Evolutionary conservation across 92 coral and sea anemone genomes (phyloP).

Genomic region (Diadumene lineata): DNA sequence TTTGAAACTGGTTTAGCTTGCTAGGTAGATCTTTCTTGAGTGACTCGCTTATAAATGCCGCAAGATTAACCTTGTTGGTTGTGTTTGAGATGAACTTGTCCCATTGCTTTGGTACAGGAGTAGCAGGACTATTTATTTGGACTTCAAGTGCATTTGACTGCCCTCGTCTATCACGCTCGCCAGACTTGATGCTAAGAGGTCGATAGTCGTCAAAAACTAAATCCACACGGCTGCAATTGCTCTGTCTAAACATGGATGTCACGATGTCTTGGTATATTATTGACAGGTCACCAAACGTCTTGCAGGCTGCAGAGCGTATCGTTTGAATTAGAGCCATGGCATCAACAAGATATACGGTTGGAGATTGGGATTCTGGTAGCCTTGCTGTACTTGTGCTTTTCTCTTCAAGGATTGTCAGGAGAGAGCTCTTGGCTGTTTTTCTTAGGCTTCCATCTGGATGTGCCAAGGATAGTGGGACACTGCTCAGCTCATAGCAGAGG

Average conservation of each 20-base stretch:
- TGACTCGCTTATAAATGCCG: not conserved
- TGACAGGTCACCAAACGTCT: slow-evolving; percentile 21
- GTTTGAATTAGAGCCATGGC: slow-evolving; percentile 55
- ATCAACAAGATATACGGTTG: slow-evolving; percentile 39
- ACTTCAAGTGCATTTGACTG: slow-evolving; percentile 19
- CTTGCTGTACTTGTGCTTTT: slow-evolving; percentile 19
- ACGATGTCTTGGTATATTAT: slow-evolving; percentile 22
- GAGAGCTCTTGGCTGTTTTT: slow-evolving; percentile 40
- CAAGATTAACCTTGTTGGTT: not conserved
- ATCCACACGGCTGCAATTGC: slow-evolving; percentile 38
- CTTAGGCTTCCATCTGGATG: slow-evolving; percentile 43
- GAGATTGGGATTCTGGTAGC: slow-evolving; percentile 20
- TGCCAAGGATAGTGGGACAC: too few species aligned
- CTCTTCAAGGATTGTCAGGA: slow-evolving; percentile 31
- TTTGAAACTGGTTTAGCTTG: not conserved
- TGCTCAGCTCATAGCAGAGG: too few species aligned
- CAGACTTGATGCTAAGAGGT: slow-evolving; percentile 6
- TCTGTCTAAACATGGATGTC: slow-evolving; percentile 14
- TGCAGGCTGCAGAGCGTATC: slow-evolving; percentile 37
- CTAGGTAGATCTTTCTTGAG: not conserved
- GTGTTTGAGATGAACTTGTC: slow-evolving; percentile 8
- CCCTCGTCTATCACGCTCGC: slow-evolving; percentile 28
- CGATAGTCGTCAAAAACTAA: slow-evolving; percentile 14
- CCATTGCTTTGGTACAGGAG: slow-evolving; percentile 29
- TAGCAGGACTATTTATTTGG: slow-evolving; percentile 10